These are phyloP conservation scores for Adelphocoris suturalis DNA, from an alignment of 2,888 invertebrate genomes.

Conservation along the genomic window DNA sequence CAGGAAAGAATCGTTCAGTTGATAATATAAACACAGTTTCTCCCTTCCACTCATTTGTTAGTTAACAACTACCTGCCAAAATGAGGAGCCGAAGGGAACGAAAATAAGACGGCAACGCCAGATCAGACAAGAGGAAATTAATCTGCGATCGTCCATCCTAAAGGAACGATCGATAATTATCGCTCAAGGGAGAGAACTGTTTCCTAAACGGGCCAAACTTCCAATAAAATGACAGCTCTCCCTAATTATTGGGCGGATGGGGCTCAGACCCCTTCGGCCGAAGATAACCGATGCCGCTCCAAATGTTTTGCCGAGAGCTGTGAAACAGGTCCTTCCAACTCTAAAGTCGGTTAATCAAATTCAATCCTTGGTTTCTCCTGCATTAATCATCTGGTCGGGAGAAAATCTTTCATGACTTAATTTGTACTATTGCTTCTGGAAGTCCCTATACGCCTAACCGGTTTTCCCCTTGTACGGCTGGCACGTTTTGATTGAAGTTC, in stretches of 20 bases:
- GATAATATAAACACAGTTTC: constrained; percentile 10
- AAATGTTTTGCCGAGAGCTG: constrained; percentile 45
- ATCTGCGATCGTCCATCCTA: neutral
- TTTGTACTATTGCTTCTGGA: constrained; percentile 62
- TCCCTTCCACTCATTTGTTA: constrained; percentile 8
- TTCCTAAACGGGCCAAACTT: constrained; percentile 39
- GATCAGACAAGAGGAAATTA: constrained; percentile 7
- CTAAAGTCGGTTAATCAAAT: constrained; percentile 60
- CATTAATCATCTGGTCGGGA: constrained; percentile 61
- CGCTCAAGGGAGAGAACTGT: constrained; percentile 48
- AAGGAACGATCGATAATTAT: constrained; percentile 52
- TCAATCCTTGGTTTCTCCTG: constrained; percentile 59
- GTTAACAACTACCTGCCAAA: constrained; percentile 28
- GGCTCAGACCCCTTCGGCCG: neutral
- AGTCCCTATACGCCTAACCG: constrained; percentile 30
- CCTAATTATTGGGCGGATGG: constrained; percentile 52
- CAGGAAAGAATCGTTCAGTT: neutral
- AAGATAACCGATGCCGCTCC: constrained; percentile 41
- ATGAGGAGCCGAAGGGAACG: neutral
- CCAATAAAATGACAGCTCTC: constrained; percentile 46
- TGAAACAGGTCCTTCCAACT: constrained; percentile 55
- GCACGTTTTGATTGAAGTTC: constrained; percentile 65
- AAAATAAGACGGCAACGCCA: constrained; percentile 19
- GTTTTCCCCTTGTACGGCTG: constrained; percentile 50
- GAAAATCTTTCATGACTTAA: constrained; percentile 67